phyloP scores from a whole-genome alignment of 1,140 invertebrate genomes.

The Apis cerana region DNA sequence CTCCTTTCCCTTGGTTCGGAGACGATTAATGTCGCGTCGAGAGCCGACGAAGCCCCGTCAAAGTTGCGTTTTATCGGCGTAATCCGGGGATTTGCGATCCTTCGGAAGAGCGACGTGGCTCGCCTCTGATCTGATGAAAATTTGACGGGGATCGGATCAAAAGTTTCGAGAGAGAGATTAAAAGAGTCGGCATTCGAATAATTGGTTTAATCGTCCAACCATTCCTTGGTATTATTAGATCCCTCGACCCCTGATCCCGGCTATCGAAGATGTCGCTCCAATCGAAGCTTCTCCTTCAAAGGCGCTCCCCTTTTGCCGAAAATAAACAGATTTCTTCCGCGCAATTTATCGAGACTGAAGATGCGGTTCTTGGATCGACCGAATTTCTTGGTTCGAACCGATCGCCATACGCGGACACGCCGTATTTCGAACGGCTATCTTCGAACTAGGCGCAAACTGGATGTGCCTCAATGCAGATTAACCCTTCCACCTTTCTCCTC shows the following conservation, averaged over 20 bases:
- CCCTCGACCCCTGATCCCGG: too few relatives aligned
- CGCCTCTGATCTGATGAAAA: background rate
- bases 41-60: background rate
- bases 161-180: too few relatives aligned
- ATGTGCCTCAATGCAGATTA: conserved; percentile 64
- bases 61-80: conserved; percentile 16
- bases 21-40: conserved; percentile 11
- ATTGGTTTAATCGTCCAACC: too few relatives aligned
- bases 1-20: background rate
- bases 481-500: conserved; percentile 6
- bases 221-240: too few relatives aligned
- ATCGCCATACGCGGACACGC: background rate
- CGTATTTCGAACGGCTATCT: too few relatives aligned
- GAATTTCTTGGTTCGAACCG: background rate
- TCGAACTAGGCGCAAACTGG: conserved; percentile 30
- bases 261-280: conserved; percentile 7
- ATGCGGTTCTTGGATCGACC: too few relatives aligned
- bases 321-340: background rate
- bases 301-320: background rate
- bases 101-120: background rate
- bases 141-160: too few relatives aligned
- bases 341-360: too few relatives aligned
- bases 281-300: background rate
- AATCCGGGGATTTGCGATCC: conserved; percentile 1
- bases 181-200: too few relatives aligned